Conservation (phyloP, 2,113 vertebrate genomes). For the Amphiprion ocellaris region DNA sequence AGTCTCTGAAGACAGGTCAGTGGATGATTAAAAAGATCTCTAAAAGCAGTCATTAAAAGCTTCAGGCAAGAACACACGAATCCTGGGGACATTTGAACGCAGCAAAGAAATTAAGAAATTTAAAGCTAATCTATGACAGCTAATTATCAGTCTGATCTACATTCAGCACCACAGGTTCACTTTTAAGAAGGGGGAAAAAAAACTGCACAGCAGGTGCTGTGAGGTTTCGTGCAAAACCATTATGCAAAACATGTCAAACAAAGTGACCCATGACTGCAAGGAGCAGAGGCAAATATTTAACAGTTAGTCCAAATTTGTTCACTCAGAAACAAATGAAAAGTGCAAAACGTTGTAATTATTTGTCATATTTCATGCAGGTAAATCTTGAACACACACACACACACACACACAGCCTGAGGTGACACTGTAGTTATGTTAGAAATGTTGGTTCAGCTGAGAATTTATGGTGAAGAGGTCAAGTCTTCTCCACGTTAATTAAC, state of each 20-base stretch:
- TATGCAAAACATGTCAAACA: constrained; percentile 44
- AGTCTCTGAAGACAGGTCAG: constrained; percentile 23
- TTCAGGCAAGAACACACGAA: constrained; percentile 43
- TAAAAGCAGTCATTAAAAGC: constrained; percentile 30
- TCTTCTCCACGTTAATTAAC: constrained; percentile 46
- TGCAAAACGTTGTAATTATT: constrained; percentile 26
- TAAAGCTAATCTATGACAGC: constrained; percentile 30
- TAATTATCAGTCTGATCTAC: constrained; percentile 27
- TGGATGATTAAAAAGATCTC: constrained; percentile 19
- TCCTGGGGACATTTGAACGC: constrained; percentile 28
- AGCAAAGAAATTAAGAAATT: constrained; percentile 36
- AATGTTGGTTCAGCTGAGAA: constrained; percentile 27
- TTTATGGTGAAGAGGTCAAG: neutral
- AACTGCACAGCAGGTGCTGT: constrained; percentile 50
- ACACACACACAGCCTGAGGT: constrained; percentile 49
- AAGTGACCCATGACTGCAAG: constrained; percentile 57
- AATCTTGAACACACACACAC: constrained; percentile 45
- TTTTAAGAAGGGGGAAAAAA: constrained; percentile 18
- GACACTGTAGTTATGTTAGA: constrained; percentile 26
- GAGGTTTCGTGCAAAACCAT: constrained; percentile 1
- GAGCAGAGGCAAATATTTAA: constrained; percentile 67
- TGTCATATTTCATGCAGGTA: constrained; percentile 38
- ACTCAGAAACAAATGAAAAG: constrained; percentile 22
- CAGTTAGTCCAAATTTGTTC: constrained; percentile 47
- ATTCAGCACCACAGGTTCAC: constrained; percentile 26